phyloP scores from a whole-genome alignment of 2,797 vertebrate species.

The Pampus argenteus region DNA sequence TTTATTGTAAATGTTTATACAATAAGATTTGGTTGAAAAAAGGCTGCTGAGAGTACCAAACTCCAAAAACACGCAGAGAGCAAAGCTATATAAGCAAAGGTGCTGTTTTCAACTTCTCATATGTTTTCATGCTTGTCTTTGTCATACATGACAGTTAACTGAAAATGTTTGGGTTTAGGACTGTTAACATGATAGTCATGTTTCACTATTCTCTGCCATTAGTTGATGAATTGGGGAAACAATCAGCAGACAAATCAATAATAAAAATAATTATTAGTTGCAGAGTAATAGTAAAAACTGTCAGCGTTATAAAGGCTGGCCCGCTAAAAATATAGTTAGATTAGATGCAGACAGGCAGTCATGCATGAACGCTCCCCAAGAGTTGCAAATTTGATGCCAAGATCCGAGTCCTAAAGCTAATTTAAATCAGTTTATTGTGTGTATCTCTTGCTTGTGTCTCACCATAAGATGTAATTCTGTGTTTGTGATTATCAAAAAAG shows the following conservation, averaged over 20 bases:
- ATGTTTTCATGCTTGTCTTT: neutral
- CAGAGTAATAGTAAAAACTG: no score
- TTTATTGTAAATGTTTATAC: slow-evolving; percentile 27
- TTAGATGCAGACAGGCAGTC: slow-evolving; percentile 63
- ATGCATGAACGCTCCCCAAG: slow-evolving; percentile 60
- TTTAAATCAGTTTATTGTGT: no score
- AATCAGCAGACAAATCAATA: no score
- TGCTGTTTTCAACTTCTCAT: neutral
- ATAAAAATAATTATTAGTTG: no score
- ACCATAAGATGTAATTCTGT: slow-evolving; percentile 49
- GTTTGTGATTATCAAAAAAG: slow-evolving; percentile 56
- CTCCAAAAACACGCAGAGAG: neutral
- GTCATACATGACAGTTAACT: no score
- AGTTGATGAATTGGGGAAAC: no score
- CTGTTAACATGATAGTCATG: no score
- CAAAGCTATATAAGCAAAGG: neutral
- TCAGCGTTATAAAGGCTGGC: no score
- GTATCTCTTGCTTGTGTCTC: slow-evolving; percentile 23
- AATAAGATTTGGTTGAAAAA: slow-evolving; percentile 1
- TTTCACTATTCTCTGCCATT: no score
- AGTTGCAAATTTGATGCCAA: slow-evolving; percentile 67
- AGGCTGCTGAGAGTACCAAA: slow-evolving; percentile 2
- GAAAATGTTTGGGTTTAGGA: no score
- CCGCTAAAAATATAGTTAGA: no score
- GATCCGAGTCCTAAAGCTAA: slow-evolving; percentile 50